Evolutionary conservation across 2,797 vertebrate species (phyloP).

Genomic region (Atherinosoma microstoma): DNA sequence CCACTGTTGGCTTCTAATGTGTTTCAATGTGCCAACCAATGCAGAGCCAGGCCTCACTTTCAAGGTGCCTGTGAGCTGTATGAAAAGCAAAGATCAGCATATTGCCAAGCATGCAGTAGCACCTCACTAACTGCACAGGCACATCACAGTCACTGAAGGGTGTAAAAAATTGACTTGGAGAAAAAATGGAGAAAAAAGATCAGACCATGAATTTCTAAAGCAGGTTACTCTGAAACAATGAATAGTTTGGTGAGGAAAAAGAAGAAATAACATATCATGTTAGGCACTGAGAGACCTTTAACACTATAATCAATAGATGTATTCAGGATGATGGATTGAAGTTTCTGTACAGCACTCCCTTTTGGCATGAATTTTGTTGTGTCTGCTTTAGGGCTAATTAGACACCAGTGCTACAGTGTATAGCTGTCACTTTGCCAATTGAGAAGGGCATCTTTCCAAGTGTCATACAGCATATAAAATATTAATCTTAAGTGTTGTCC

Average conservation of each 20-base stretch:
- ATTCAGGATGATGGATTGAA: slow-evolving; percentile 37
- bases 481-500: slow-evolving; percentile 61
- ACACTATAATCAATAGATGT: slow-evolving; percentile 24
- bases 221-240: neutral
- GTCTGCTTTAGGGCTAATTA: slow-evolving; percentile 70
- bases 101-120: slow-evolving; percentile 45
- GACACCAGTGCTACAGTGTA: slow-evolving; percentile 48
- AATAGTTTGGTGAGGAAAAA: too few relatives aligned
- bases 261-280: neutral
- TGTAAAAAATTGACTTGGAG: slow-evolving; percentile 1
- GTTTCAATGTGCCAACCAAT: slow-evolving; percentile 63
- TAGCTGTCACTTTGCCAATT: slow-evolving; percentile 55
- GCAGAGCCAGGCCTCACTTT: slow-evolving; percentile 57
- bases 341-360: slow-evolving; percentile 44
- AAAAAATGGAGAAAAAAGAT: neutral
- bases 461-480: slow-evolving; percentile 68
- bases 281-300: neutral
- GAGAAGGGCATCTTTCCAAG: slow-evolving; percentile 54
- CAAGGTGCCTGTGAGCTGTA: slow-evolving; percentile 67
- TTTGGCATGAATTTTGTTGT: slow-evolving; percentile 59
- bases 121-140: slow-evolving; percentile 38
- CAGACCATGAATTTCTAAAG: neutral
- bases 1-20: slow-evolving; percentile 60
- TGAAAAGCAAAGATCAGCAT: slow-evolving; percentile 56
- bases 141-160: slow-evolving; percentile 21